Conservation (phyloP, 2,888 invertebrate species). For the Masnerella sp. region DNA sequence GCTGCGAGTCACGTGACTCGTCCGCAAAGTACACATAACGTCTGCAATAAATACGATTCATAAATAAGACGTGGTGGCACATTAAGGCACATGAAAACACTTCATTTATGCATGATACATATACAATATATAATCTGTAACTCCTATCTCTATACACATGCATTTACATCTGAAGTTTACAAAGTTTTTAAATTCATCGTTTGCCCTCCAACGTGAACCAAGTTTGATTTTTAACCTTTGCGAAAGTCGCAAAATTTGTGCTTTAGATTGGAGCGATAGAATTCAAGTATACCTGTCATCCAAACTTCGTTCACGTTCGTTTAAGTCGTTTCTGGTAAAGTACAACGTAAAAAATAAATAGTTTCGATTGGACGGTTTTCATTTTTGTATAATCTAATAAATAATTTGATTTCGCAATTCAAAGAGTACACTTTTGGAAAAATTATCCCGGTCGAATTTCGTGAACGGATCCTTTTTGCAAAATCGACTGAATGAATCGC, state of each 20-base stretch:
- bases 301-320: slow-evolving; percentile 16
- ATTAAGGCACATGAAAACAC: slow-evolving; percentile 64
- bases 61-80: slow-evolving; percentile 57
- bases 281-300: too few relatives aligned
- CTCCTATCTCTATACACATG: slow-evolving; percentile 35
- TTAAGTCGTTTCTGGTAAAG: neutral
- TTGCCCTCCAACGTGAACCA: too few relatives aligned
- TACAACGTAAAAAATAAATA: slow-evolving; percentile 29
- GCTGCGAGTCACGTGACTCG: slow-evolving; percentile 20
- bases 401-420: slow-evolving; percentile 16
- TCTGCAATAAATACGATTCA: slow-evolving; percentile 59
- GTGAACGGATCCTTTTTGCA: slow-evolving; percentile 14
- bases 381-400: neutral
- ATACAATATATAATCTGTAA: slow-evolving; percentile 38
- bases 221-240: neutral
- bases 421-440: slow-evolving; percentile 18
- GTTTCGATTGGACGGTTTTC: slow-evolving; percentile 28
- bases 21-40: slow-evolving; percentile 18
- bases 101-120: slow-evolving; percentile 45
- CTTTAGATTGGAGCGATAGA: too few relatives aligned
- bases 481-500: slow-evolving; percentile 18
- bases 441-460: slow-evolving; percentile 6
- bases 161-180: slow-evolving; percentile 37
- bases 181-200: too few relatives aligned
- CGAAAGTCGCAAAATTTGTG: neutral